Evolutionary conservation across 2,113 vertebrate species (phyloP).

Genomic region (Chascanopsetta lugubris): DNA sequence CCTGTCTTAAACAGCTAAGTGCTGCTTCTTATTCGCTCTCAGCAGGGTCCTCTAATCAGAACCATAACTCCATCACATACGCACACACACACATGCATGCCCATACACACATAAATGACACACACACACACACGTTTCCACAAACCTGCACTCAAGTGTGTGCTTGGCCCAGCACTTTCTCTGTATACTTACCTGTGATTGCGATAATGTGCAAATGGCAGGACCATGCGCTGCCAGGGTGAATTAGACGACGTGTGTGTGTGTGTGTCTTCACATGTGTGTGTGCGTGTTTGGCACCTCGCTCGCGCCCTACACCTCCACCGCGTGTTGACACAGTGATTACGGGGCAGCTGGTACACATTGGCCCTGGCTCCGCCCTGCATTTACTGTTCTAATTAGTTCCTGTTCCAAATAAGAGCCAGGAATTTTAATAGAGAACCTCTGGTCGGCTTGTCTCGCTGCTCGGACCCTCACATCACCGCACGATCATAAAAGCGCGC

Average conservation of each 20-base stretch:
- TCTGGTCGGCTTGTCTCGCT: conserved; percentile 57
- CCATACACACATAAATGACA: conserved; percentile 8
- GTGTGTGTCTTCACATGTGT: conserved; percentile 30
- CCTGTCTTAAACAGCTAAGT: conserved; percentile 77
- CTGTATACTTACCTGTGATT: conserved; percentile 65
- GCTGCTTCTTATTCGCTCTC: conserved; percentile 78
- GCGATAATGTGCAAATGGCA: conserved; percentile 70
- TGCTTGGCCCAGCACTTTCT: conserved; percentile 50
- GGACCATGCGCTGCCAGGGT: conserved; percentile 37
- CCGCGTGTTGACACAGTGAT: conserved; percentile 79
- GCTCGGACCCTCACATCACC: conserved; percentile 49
- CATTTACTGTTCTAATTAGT: conserved; percentile 81
- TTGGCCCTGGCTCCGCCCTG: conserved; percentile 72
- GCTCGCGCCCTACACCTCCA: conserved; percentile 70
- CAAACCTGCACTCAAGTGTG: conserved; percentile 46
- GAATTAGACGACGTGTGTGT: conserved; percentile 35
- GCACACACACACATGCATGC: not conserved
- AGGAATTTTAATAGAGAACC: conserved; percentile 80
- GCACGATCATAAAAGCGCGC: conserved; percentile 29
- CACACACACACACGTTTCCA: too few species aligned
- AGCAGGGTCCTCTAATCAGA: conserved; percentile 77
- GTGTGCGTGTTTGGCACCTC: conserved; percentile 62
- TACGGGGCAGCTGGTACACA: conserved; percentile 77
- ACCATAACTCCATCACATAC: conserved; percentile 59
- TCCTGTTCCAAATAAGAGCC: conserved; percentile 78